Evolutionary conservation across 2,797 vertebrate species (phyloP), one percentile per base, ranked within the genome.

Genomic region (Acanthurus lineatus): DNA sequence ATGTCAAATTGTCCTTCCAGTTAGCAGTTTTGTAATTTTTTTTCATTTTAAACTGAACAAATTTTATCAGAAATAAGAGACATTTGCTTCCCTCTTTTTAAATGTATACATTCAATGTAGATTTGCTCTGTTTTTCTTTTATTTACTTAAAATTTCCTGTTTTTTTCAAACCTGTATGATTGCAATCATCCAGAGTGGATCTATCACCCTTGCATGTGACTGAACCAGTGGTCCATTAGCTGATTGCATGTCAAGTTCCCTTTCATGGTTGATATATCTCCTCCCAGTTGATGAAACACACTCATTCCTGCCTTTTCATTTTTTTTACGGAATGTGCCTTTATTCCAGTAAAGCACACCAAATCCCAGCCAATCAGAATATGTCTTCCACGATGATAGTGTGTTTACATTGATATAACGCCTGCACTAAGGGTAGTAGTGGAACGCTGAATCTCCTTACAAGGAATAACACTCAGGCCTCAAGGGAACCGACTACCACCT

Each of bases 361-460:
- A 9, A 64, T 57, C 9, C 48, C 25, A 51, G 12, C 49, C 28
- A 47, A 10, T 58, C 61, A 19, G 59, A 76, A 28, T 9, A 9
- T 67, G 47, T 69, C 16, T 5, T 86, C 48, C 45, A 73, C 3
- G 7, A 56, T 86, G 69, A 82, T n/a, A 0, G 42, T 52, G 4
- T 86, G 86, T 89, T 90, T 89, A 88, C 82, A 53, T 76, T 73
- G 71, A 87, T 77, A 73, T 69, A 61, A 81, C 70, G 78, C 75
- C 49, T 62, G 66, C 72, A 84, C 73, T 83, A 78, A 82, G 85
- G 79, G 82, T 87, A 73, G 73, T 89, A 38, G 79, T 85, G 89
- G 91, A 92, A 92, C 89, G 86, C 86, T 78, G 80, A 75, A 92
- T 90, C 76, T 93, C 93, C 93, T 93, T 94, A 93, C 86, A 94